Base-by-base conservation (phyloP, 2,888 invertebrate species). In the Chironomus tentans region DNA sequence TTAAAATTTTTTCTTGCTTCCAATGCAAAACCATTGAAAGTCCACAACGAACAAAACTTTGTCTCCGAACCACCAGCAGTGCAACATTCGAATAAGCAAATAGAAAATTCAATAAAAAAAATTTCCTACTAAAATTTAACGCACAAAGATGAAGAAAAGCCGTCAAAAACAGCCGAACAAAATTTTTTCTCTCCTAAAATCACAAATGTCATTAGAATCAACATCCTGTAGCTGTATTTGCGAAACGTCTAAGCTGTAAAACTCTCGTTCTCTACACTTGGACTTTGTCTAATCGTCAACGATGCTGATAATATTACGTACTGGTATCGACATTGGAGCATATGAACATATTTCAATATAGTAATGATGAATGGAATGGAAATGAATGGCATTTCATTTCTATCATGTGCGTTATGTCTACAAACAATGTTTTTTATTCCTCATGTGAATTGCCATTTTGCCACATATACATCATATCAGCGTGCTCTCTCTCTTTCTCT, bases 181-280 rank as follows among this genome's bases (percentile, higher is more conserved):
- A 70, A 70, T 70, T 15, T 38, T 10, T 38, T 38, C 10, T 38
- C 2, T 38, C 38, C 7, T 5, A 15, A 71, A 71, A 71, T 71
- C 71, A 71, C 71, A 71, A 71, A 71, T 71, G 71, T 71, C 71
- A 71, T 71, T 71, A 71, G 56, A 56, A 56, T 5, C 38, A 71
- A 71, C 71, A 71, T 71, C 71, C 71, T 71, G 56, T 71, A 71
- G 71, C 71, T 56, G 7, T 70, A 65, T 65, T 65, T 65, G 13
- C 38, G 4, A 38, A 38, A 65, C n/a, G 56, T 56, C 56, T 56
- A 56, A 18, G 56, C 56, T 56, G 56, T 56, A 56, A 56, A 56
- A 56, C n/a, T 15, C 56, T 56, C 56, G 5, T 18, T 15, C 15
- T 50, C 15, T n/a, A 50, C 50, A 15, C 50, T 38, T 38, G 28